Evolutionary conservation across 2,888 invertebrate species (phyloP).

Genomic region (Ctena decussata): DNA sequence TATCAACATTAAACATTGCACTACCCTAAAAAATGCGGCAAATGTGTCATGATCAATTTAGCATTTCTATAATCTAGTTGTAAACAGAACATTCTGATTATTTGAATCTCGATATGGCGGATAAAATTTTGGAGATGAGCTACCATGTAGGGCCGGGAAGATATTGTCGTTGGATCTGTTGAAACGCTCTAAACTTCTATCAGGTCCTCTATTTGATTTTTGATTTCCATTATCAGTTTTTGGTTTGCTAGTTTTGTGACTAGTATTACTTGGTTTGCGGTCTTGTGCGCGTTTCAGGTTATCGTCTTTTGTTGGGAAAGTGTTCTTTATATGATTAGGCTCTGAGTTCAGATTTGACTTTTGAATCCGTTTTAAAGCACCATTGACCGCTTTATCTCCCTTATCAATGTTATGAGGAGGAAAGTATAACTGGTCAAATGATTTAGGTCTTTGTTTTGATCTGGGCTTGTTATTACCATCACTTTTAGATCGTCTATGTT

Average conservation of each 20-base stretch:
- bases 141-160: not conserved
- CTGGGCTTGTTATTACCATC: not conserved
- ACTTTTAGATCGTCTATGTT: conserved; percentile 1
- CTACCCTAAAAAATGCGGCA: too few species aligned
- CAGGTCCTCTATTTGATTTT: not conserved
- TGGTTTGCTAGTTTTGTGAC: too few species aligned
- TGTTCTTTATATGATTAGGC: not conserved
- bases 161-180: not conserved
- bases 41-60: too few species aligned
- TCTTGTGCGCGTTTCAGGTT: not conserved
- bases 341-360: not conserved
- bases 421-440: not conserved
- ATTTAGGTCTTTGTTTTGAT: not conserved
- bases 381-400: not conserved
- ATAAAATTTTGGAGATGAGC: conserved; percentile 3
- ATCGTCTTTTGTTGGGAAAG: not conserved
- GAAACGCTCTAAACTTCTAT: not conserved
- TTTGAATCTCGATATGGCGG: not conserved
- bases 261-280: not conserved
- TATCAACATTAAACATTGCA: too few species aligned
- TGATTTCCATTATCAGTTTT: too few species aligned
- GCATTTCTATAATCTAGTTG: not conserved
- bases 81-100: not conserved
- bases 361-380: not conserved
- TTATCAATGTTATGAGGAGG: not conserved